phyloP scores from a whole-genome alignment of 2,797 vertebrate species.

The Hirundo rustica region DNA sequence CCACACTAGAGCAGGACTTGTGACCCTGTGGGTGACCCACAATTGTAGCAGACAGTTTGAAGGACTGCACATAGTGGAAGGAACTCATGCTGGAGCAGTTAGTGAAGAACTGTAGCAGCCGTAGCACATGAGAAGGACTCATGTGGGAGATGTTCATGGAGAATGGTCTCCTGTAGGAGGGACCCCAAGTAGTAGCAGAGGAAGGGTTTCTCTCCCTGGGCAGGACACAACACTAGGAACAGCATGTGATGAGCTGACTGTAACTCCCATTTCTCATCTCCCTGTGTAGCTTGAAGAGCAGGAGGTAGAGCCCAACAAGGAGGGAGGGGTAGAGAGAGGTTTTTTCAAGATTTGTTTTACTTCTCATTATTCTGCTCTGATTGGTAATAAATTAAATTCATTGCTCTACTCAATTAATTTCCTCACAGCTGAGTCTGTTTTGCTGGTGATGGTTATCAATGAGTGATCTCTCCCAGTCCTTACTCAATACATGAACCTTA shows the following conservation, averaged over 20 bases:
- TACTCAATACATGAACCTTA: neutral
- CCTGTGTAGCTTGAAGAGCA: neutral
- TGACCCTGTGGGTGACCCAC: neutral
- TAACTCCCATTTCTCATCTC: neutral
- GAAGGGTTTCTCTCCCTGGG: neutral
- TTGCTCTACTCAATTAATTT: neutral
- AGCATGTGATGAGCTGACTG: neutral
- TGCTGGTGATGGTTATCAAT: fast-evolving
- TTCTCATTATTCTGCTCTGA: neutral
- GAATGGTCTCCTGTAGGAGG: neutral
- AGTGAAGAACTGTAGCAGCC: neutral
- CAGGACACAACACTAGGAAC: neutral
- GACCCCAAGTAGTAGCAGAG: neutral
- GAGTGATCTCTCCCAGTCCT: neutral
- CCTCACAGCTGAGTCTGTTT: neutral
- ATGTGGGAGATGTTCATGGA: neutral
- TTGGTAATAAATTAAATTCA: neutral
- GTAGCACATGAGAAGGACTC: neutral
- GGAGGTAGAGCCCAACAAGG: neutral
- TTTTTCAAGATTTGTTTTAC: neutral
- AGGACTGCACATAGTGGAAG: neutral
- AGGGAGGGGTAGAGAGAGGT: neutral
- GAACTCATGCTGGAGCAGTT: neutral
- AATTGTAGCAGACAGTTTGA: neutral
- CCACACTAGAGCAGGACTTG: neutral